Evolutionary conservation across 53 echinoderm and acorn worm genomes (phyloP), one percentile per base, ranked within the genome.

Genomic region (Antedon mediterranea): DNA sequence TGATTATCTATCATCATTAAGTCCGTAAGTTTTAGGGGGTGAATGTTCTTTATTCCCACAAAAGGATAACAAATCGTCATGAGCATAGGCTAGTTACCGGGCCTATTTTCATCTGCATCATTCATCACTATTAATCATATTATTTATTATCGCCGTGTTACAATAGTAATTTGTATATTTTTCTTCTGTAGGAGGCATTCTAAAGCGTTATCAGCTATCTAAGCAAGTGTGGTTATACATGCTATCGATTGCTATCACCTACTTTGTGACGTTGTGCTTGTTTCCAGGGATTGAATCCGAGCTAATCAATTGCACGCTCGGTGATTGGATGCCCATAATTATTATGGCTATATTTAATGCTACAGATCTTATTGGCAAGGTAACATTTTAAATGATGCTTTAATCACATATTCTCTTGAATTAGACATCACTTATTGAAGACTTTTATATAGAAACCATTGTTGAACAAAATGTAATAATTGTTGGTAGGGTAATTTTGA

Each of bases 281-380:
- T 91, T 91, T 71, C 91, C 91, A 9, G 91, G 91, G 20, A 91
- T 91, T 34, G 91, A 88, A 34, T 85, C 91, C 0, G 91, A 91
- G 78, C 79, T 91, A 8, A 78, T 88, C 26, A 88, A 83, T 76
- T 91, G 91, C 32, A 43, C 74, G 30, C 85, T 91, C 4, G 71
- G 83, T 0, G 83, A 83, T 0, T 91, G 91, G 91, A 88, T 91
- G 91, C 91, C 91, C 4, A 83, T 91, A 26, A 88, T 91, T 31
- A 81, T 91, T 28, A 91, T 91, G 91, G 91, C 91, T 14, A 78
- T 91, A 29, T 91, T 91, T 81, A 91, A 91, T 30, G 84, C 83
- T 18, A 78, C 80, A 0, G 91, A 91, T 44, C 79, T 91, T 28
- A 82, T 85, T 29, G 91, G 91, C 42, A 91, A 91, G 88, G 91